phyloP scores from a whole-genome alignment of 2,888 invertebrate genomes.

The Rhamnusium bicolor region DNA sequence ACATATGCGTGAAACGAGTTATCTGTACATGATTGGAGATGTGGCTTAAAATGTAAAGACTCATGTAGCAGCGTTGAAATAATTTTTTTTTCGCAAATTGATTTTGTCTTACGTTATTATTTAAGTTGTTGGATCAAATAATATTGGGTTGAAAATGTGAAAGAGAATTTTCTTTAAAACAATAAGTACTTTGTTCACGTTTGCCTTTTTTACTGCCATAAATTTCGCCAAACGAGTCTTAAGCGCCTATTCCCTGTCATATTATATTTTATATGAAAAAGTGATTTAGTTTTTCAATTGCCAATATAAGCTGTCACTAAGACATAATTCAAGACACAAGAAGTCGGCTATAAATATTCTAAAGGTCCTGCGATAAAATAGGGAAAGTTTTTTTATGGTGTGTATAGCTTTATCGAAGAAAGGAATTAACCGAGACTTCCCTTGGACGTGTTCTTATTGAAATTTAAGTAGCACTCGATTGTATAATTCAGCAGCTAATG shows the following conservation, averaged over 20 bases:
- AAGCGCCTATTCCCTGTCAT: constrained; percentile 26
- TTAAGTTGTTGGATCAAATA: not conserved
- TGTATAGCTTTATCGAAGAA: constrained; percentile 40
- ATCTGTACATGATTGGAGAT: no score
- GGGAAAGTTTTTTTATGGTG: constrained; percentile 40
- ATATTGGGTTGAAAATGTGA: not conserved
- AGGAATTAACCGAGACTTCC: constrained; percentile 49
- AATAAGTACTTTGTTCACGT: constrained; percentile 10
- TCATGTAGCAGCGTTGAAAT: no score
- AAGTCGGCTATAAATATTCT: constrained; percentile 24
- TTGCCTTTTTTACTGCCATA: not conserved
- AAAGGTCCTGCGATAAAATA: constrained; percentile 23
- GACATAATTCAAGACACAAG: constrained; percentile 31
- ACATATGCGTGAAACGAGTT: no score
- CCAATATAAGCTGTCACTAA: constrained; percentile 28
- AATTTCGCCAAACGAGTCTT: constrained; percentile 14
- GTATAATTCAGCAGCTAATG: constrained; percentile 64
- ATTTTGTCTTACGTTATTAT: not conserved
- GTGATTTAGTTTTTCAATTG: constrained; percentile 36
- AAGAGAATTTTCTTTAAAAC: not conserved
- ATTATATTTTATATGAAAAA: constrained; percentile 21
- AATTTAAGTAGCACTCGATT: constrained; percentile 59
- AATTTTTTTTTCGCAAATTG: not conserved
- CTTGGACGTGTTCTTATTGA: constrained; percentile 54
- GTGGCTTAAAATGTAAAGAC: no score